Conservation (phyloP, 2,888 invertebrate genomes). For the Eupithecia subfuscata region DNA sequence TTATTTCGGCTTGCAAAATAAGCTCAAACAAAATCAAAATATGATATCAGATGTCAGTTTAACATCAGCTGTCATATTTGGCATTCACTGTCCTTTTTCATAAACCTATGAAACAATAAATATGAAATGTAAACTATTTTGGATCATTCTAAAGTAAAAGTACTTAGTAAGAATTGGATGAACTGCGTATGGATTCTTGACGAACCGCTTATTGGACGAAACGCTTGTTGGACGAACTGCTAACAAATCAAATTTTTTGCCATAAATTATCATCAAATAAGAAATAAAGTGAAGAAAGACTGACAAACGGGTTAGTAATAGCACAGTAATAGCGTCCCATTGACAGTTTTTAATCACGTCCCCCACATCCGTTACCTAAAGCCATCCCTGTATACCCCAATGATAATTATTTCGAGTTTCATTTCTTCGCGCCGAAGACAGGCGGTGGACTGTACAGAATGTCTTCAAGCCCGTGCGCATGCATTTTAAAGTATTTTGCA, state of each 20-base stretch:
- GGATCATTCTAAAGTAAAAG: too few species aligned
- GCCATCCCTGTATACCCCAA: slow-evolving; percentile 14
- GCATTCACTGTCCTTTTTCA: too few species aligned
- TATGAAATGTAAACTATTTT: too few species aligned
- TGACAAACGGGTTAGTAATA: background rate
- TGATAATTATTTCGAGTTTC: slow-evolving; percentile 29
- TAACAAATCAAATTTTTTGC: background rate
- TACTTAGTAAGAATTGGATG: too few species aligned
- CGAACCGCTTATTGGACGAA: too few species aligned
- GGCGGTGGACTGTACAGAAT: slow-evolving; percentile 24
- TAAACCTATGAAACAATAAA: too few species aligned
- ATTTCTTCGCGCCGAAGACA: slow-evolving; percentile 26
- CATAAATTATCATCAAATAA: background rate
- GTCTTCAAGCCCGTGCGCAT: slow-evolving; percentile 14
- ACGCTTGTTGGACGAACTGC: too few species aligned
- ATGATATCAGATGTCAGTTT: too few species aligned
- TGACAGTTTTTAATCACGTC: background rate
- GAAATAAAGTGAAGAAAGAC: background rate
- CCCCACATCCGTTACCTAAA: background rate
- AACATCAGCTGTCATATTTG: too few species aligned
- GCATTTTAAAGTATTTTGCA: slow-evolving; percentile 24
- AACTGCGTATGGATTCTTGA: too few species aligned
- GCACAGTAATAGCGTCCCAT: background rate
- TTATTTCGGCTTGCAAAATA: background rate
- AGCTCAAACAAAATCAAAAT: background rate